phyloP scores from a whole-genome alignment of 1,140 invertebrate genomes.

The Cydia strobilella region DNA sequence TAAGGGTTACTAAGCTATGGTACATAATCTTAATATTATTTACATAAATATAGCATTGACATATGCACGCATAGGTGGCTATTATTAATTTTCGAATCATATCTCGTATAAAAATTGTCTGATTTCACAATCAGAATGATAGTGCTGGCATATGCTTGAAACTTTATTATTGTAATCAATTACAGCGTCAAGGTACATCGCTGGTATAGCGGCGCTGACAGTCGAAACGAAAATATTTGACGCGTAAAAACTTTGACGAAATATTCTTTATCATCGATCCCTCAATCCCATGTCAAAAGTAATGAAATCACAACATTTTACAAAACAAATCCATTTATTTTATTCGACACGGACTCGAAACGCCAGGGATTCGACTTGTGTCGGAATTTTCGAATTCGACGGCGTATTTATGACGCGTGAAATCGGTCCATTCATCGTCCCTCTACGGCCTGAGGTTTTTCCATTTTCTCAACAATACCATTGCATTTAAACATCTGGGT shows the following conservation, averaged over 20 bases:
- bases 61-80: too few relatives aligned
- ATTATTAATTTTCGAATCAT: too few relatives aligned
- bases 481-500: constrained; percentile 52
- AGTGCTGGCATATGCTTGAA: background rate
- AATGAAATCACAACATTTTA: constrained; percentile 59
- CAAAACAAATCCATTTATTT: constrained; percentile 73
- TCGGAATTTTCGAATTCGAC: constrained; percentile 59
- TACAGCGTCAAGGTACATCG: background rate
- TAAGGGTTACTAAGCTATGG: too few relatives aligned
- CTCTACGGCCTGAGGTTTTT: constrained; percentile 60
- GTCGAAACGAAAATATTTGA: constrained; percentile 10
- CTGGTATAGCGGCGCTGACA: constrained; percentile 4
- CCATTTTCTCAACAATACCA: constrained; percentile 75
- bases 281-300: constrained; percentile 57
- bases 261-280: constrained; percentile 45
- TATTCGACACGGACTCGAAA: constrained; percentile 68
- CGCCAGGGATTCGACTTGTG: constrained; percentile 53
- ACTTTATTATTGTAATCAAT: constrained; percentile 38
- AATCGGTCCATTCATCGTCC: constrained; percentile 68
- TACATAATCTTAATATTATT: too few relatives aligned
- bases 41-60: too few relatives aligned
- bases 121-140: constrained; percentile 18
- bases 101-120: background rate
- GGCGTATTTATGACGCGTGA: constrained; percentile 72
- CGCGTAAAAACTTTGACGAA: constrained; percentile 21